Evolutionary conservation across 2,113 vertebrate species (phyloP).

Genomic region (Hemiprocne comata): DNA sequence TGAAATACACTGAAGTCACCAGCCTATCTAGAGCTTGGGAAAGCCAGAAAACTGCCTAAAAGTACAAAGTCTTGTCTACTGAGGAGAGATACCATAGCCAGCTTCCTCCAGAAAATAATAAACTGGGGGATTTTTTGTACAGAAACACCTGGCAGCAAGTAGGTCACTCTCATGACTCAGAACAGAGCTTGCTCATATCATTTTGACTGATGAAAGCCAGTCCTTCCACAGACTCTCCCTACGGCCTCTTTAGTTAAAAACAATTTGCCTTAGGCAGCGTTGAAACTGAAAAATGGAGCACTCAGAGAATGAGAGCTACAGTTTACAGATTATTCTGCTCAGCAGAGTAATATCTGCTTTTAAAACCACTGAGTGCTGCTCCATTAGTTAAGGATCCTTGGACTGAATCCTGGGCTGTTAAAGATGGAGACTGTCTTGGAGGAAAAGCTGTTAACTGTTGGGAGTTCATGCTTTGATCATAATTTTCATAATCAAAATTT

Average conservation of each 20-base stretch:
- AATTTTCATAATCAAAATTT: constrained; percentile 29
- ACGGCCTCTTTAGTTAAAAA: neutral
- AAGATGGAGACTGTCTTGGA: neutral
- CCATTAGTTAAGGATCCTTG: neutral
- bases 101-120: neutral
- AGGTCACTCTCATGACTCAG: neutral
- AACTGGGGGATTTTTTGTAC: neutral
- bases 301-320: neutral
- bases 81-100: neutral
- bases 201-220: neutral
- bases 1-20: neutral
- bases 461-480: neutral
- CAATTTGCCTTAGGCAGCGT: neutral
- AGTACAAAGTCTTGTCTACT: neutral
- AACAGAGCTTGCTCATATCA: neutral
- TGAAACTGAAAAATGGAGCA: neutral
- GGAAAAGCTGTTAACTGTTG: constrained; percentile 18
- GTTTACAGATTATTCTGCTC: neutral
- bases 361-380: neutral
- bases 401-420: neutral
- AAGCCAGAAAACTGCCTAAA: neutral
- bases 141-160: neutral
- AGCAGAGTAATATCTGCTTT: neutral
- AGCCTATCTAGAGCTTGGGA: neutral
- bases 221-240: neutral